These are phyloP conservation scores for Lithophane leautieri DNA, from an alignment of 2,888 invertebrate species.

Conservation along the genomic window DNA sequence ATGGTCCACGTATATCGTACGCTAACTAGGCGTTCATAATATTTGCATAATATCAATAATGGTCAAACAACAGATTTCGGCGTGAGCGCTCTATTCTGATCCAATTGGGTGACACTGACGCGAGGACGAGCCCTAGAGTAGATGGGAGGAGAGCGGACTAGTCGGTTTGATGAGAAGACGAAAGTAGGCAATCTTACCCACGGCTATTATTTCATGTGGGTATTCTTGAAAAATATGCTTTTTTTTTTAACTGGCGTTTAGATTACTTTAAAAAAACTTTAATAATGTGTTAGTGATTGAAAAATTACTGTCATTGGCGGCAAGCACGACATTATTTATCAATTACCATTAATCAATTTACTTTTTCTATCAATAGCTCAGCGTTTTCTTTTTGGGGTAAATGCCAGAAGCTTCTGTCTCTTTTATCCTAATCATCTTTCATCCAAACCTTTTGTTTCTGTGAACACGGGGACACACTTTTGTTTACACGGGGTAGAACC, in stretches of 20 bases:
- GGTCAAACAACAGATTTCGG: constrained; percentile 58
- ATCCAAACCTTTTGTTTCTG: neutral
- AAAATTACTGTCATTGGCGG: neutral
- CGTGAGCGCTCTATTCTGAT: constrained; percentile 43
- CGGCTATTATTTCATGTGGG: neutral
- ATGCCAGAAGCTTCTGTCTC: neutral
- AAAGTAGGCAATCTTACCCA: neutral
- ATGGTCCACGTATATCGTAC: constrained; percentile 2
- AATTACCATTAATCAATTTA: neutral
- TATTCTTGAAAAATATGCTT: neutral
- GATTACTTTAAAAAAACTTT: neutral
- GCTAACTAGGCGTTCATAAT: constrained; percentile 10
- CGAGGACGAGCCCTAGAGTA: constrained; percentile 54
- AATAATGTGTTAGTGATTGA: neutral
- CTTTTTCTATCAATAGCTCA: neutral
- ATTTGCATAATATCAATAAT: constrained; percentile 58
- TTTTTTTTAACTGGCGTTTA: neutral
- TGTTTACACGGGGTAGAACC: neutral
- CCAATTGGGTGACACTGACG: constrained; percentile 54
- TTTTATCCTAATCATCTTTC: neutral
- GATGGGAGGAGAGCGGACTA: constrained; percentile 10
- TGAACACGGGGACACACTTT: neutral
- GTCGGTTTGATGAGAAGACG: neutral
- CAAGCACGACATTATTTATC: neutral
- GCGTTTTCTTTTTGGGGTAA: neutral